Conservation (phyloP, 2,888 invertebrate genomes). For the Himalopsyche japonica region DNA sequence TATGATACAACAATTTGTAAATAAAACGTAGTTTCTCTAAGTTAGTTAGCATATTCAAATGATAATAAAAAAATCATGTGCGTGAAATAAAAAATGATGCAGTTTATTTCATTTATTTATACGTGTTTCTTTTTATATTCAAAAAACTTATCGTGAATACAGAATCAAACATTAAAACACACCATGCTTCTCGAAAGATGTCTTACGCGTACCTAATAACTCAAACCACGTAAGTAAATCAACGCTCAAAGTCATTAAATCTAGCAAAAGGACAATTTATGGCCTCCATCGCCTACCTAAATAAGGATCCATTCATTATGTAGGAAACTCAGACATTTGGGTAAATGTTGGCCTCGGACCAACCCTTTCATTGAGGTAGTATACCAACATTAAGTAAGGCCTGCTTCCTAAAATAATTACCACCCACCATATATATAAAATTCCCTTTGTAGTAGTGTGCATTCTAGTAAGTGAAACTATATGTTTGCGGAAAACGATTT, state of each 20-base stretch:
- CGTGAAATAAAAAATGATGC: too few species aligned
- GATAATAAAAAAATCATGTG: too few species aligned
- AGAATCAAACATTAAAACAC: background rate
- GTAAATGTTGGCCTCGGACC: background rate
- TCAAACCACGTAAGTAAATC: background rate
- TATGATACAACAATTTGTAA: too few species aligned
- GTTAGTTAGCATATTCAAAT: too few species aligned
- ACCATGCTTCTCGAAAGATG: background rate
- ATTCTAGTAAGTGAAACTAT: background rate
- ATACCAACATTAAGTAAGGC: background rate
- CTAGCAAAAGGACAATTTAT: background rate
- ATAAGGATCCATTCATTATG: background rate
- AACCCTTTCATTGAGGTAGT: background rate
- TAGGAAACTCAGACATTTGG: background rate
- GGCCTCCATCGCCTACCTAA: background rate
- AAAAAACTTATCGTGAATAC: too few species aligned
- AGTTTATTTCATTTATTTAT: too few species aligned
- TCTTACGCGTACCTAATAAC: background rate
- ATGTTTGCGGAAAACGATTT: too few species aligned
- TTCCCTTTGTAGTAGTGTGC: background rate
- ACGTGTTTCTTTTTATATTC: too few species aligned
- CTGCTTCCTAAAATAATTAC: background rate
- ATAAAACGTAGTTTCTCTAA: too few species aligned
- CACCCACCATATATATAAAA: background rate
- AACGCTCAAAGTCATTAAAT: background rate